Evolutionary conservation across 1,140 invertebrate genomes (phyloP).

Genomic region (Ceratina calcarata): DNA sequence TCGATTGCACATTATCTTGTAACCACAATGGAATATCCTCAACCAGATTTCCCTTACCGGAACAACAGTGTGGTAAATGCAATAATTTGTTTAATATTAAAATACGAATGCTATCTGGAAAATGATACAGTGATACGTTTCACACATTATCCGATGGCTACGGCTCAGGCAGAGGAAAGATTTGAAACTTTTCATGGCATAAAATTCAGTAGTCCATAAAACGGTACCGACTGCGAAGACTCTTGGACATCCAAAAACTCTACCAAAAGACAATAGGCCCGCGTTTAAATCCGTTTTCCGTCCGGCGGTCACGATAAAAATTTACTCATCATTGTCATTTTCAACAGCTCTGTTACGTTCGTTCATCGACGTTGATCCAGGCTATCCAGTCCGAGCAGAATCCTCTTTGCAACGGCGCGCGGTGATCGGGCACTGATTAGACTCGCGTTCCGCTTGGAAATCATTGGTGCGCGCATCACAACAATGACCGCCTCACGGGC

Average conservation of each 20-base stretch:
- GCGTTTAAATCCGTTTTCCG: neutral
- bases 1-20: too few species aligned
- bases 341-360: neutral
- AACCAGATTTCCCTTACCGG: too few species aligned
- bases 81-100: too few species aligned
- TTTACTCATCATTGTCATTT: neutral
- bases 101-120: too few species aligned
- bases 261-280: neutral
- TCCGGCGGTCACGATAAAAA: neutral
- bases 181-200: too few species aligned
- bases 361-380: neutral
- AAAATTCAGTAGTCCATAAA: too few species aligned
- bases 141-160: too few species aligned
- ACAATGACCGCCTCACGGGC: neutral
- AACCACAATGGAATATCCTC: too few species aligned
- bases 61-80: too few species aligned
- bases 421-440: slow-evolving; percentile 48
- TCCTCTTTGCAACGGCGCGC: neutral
- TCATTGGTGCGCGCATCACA: neutral
- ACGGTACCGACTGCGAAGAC: too few species aligned
- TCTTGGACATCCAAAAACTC: neutral
- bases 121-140: too few species aligned
- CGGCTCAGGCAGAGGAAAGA: too few species aligned
- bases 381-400: neutral
- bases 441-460: slow-evolving; percentile 13